Conservation (phyloP, 2,113 vertebrate genomes). For the Nesogale talazaci region DNA sequence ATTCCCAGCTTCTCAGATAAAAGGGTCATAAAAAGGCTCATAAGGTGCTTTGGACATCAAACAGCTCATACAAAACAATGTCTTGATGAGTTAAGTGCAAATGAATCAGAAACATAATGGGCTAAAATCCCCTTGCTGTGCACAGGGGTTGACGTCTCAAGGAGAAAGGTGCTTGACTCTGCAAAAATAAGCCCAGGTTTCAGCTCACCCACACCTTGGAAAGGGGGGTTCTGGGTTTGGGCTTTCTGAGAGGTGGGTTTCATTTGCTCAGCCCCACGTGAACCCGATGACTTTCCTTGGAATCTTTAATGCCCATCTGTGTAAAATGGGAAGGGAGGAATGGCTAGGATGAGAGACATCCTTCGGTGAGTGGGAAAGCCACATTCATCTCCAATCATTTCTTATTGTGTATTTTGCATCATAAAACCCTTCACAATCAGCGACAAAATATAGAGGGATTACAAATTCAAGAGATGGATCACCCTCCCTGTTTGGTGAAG, state of each 20-base stretch:
- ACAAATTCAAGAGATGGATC: constrained; percentile 67
- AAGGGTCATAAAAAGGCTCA: constrained; percentile 71
- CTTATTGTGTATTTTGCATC: constrained; percentile 57
- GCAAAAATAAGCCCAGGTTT: neutral
- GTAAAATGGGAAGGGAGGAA: neutral
- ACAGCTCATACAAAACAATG: constrained; percentile 70
- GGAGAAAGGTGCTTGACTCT: constrained; percentile 28
- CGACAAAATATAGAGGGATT: constrained; percentile 74
- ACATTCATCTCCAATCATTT: constrained; percentile 19
- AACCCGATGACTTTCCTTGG: neutral
- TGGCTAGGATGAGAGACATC: neutral
- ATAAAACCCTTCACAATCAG: constrained; percentile 70
- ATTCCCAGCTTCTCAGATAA: constrained; percentile 66
- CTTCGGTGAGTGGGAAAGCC: neutral
- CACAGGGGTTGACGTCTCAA: neutral
- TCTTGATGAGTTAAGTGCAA: constrained; percentile 75
- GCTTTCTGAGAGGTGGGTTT: neutral
- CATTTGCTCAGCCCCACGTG: neutral
- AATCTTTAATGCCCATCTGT: neutral
- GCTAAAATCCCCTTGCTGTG: constrained; percentile 48
- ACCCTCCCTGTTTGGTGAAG: constrained; percentile 55
- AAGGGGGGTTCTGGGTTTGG: neutral
- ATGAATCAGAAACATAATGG: constrained; percentile 72
- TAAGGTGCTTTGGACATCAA: constrained; percentile 72
- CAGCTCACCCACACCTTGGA: neutral